Evolutionary conservation across 2,113 vertebrate species (phyloP).

Genomic region (Prunella fulvescens): DNA sequence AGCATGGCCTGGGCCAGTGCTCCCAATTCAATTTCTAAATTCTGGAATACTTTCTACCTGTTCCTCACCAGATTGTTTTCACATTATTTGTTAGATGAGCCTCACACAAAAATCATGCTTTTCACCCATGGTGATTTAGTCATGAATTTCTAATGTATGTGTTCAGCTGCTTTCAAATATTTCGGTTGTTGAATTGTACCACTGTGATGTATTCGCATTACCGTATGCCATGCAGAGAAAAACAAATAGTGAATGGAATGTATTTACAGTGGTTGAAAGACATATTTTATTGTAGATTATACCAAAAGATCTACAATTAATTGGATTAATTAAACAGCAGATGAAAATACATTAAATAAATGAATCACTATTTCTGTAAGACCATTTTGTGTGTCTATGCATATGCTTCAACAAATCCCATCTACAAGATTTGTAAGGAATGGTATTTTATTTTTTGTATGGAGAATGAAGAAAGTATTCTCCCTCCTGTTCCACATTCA

Average conservation of each 20-base stretch:
- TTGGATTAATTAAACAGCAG: constrained; percentile 26
- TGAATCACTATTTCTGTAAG: background rate
- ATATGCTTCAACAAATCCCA: background rate
- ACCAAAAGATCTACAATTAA: constrained; percentile 8
- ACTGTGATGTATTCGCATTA: background rate
- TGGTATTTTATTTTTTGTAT: background rate
- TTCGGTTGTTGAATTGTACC: background rate
- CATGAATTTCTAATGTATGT: background rate
- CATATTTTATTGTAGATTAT: background rate
- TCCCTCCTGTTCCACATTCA: background rate
- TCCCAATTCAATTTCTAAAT: background rate
- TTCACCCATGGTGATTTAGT: background rate
- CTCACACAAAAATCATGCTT: background rate
- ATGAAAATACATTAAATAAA: constrained; percentile 35
- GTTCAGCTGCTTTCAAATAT: background rate
- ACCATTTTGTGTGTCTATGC: background rate
- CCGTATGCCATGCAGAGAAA: background rate
- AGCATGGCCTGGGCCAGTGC: background rate
- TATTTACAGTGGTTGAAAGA: background rate
- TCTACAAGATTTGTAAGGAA: background rate
- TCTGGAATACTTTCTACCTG: background rate
- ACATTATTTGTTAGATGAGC: background rate
- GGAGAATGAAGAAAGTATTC: background rate
- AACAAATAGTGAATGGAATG: background rate
- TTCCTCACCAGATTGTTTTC: background rate